phyloP scores from a whole-genome alignment of 2,113 vertebrate genomes.

The Nibea coibor region DNA sequence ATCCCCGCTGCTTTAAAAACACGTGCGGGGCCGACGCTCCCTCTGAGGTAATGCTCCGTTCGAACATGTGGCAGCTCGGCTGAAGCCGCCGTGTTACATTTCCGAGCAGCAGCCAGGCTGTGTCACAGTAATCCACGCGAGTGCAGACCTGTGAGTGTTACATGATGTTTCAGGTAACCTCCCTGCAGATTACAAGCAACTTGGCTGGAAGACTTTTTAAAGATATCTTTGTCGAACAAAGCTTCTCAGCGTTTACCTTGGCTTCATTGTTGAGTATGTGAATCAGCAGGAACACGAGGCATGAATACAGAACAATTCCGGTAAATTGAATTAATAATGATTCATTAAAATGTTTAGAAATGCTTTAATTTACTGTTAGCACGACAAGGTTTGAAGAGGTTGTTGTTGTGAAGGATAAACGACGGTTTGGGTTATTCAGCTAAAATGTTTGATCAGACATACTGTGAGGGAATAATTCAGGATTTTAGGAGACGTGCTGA shows the following conservation, averaged over 20 bases:
- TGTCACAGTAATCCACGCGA: slow-evolving; percentile 19
- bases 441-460: background rate
- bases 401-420: background rate
- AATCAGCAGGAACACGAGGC: background rate
- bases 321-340: background rate
- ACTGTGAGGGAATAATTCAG: background rate
- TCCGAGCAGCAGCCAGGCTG: slow-evolving; percentile 4
- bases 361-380: background rate
- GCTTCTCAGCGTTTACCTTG: background rate
- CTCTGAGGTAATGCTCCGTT: slow-evolving; percentile 35
- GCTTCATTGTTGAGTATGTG: background rate
- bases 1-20: slow-evolving; percentile 7
- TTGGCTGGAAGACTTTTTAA: background rate
- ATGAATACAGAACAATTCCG: background rate
- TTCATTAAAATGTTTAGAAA: background rate
- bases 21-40: slow-evolving; percentile 4
- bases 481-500: background rate
- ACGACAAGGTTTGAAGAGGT: background rate
- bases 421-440: background rate
- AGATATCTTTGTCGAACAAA: background rate
- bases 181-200: slow-evolving; percentile 21
- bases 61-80: slow-evolving; percentile 14
- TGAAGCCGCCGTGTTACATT: slow-evolving; percentile 20
- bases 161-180: slow-evolving; percentile 25
- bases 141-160: slow-evolving; percentile 27